These are phyloP conservation scores for Barypeithes pellucidus DNA, from an alignment of 2,888 invertebrate species.

Conservation along the genomic window DNA sequence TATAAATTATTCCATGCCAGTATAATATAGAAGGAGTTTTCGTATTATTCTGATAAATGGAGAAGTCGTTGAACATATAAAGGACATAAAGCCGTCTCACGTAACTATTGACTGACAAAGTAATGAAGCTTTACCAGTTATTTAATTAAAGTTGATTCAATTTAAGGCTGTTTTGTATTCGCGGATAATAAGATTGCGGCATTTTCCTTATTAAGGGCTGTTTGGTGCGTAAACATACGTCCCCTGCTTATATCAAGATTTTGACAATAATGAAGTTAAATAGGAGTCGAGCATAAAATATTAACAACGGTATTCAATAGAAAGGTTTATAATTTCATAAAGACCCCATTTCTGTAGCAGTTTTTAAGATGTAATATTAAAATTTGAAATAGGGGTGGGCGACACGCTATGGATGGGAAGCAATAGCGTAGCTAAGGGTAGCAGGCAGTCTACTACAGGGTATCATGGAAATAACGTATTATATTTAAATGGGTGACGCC, in stretches of 20 bases:
- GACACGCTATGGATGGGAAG: too few species aligned
- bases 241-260: background rate
- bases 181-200: slow-evolving; percentile 11
- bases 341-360: too few species aligned
- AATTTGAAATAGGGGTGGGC: background rate
- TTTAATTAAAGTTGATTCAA: slow-evolving; percentile 13
- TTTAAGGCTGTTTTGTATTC: slow-evolving; percentile 1
- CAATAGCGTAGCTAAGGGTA: too few species aligned
- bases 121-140: background rate
- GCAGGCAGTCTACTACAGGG: too few species aligned
- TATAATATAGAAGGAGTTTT: slow-evolving; percentile 26
- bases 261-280: slow-evolving; percentile 2
- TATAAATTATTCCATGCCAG: slow-evolving; percentile 35
- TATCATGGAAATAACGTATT: too few species aligned
- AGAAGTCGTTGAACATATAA: slow-evolving; percentile 25
- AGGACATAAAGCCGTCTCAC: slow-evolving; percentile 8
- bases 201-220: slow-evolving; percentile 2
- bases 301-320: background rate
- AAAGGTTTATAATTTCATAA: too few species aligned
- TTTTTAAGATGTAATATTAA: too few species aligned
- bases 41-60: slow-evolving; percentile 26
- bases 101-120: slow-evolving; percentile 11
- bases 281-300: background rate
- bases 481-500: too few species aligned
- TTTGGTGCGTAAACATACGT: slow-evolving; percentile 1